A percentile compares a stretch with the other conserved stretches of the same genome.
Conservation (phyloP, 2,113 vertebrate genomes). For the Thryonomys swinderianus region DNA sequence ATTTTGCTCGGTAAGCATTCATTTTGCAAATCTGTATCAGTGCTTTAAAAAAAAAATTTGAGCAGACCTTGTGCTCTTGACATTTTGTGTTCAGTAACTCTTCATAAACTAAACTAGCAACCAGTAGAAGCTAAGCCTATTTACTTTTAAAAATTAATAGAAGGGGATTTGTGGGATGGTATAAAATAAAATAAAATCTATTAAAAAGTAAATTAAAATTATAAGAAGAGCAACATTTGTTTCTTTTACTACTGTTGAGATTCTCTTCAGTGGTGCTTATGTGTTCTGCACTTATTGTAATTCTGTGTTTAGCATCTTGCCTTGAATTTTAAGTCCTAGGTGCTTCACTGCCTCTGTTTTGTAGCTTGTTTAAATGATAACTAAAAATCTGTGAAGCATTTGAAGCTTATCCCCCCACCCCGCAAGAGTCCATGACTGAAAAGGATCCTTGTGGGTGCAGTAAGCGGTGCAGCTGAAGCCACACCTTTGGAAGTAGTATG, state of each 20-base stretch:
- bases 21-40: slow-evolving; percentile 56
- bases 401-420: neutral
- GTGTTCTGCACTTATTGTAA: fast-evolving
- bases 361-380: neutral
- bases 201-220: too few relatives aligned
- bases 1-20: slow-evolving; percentile 88
- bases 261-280: neutral
- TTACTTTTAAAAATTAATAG: neutral
- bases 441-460: neutral
- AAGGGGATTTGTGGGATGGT: too few relatives aligned
- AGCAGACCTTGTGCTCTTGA: slow-evolving; percentile 47
- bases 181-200: too few relatives aligned
- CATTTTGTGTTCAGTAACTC: slow-evolving; percentile 52
- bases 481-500: neutral
- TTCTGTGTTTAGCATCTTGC: neutral
- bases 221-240: neutral
- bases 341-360: neutral
- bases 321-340: neutral
- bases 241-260: neutral
- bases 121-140: neutral
- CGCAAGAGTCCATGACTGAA: neutral
- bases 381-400: slow-evolving; percentile 12
- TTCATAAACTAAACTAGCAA: slow-evolving; percentile 37
- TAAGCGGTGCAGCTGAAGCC: too few relatives aligned
- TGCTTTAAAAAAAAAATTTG: slow-evolving; percentile 33